Evolutionary conservation across 2,888 invertebrate genomes (phyloP), one percentile per base, ranked within the genome.

Genomic region (Cryptus viduatorius): DNA sequence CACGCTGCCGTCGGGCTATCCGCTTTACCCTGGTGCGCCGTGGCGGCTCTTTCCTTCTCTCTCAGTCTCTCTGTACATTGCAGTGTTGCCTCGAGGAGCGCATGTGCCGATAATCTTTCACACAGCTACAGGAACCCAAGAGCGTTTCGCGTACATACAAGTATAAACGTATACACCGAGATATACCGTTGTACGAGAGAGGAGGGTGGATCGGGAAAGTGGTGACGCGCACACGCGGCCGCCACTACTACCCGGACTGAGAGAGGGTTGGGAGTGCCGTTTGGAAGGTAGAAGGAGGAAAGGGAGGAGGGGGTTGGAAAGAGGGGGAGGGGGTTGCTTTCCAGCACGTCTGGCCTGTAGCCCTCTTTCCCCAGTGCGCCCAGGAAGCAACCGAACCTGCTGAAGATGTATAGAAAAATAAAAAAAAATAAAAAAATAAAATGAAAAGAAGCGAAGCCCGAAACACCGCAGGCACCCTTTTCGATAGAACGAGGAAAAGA

Each of bases 21-120:
- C 86, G 87, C 86, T 88, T 89, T 89, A 84, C 84, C 83, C 83
- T 80, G 79, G 71, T 71, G 59, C 78, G 72, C 79, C 48, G 44
- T 69, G 68, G 75, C 68, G 72, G 44, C 46, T 69, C 46, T 53
- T 37, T 37, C 81, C 48, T 68, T 81, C 72, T 68, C 75, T 81
- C 68, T 68, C 37, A 37, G 8, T 37, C 37, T 69, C 80, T 46
- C 48, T 69, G 67, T 68, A 75, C 81, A 73, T 82, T 44, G 61
- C 80, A 76, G 67, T 64, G 75, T 80, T 83, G 82, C 86, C 69
- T 76, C 87, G 82, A 84, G 82, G 86, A 86, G 93, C 93, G 93
- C 93, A 93, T 93, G 93, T 93, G 93, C 92, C 93, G 90, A 93
- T 93, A 92, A 92, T 92, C 92, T 90, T 37, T 89, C 89, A 86